Percentiles rank a stretch among this genome's conserved stretches.
Evolutionary conservation across 2,113 vertebrate genomes (phyloP).

Genomic region (Paracanthobrama guichenoti): DNA sequence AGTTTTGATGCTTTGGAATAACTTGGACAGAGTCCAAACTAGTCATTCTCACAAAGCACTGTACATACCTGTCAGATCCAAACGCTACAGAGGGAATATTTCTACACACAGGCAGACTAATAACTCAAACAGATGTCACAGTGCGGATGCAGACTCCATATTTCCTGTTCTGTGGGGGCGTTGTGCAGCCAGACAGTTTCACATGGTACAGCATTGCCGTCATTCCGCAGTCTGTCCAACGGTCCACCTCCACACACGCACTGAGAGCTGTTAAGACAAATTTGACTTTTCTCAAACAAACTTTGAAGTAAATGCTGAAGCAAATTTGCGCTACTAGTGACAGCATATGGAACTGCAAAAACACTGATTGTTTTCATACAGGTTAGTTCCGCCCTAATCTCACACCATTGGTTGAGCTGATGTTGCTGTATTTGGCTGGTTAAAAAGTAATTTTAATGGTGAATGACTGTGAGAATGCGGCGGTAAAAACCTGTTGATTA

Average conservation of each 20-base stretch:
- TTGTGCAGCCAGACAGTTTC: slow-evolving; percentile 36
- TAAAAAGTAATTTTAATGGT: too few species aligned
- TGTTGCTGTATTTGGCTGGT: neutral
- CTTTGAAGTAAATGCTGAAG: neutral
- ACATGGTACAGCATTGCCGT: neutral
- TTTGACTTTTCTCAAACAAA: neutral
- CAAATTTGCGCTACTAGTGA: neutral
- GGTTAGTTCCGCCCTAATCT: neutral
- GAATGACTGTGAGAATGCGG: too few species aligned
- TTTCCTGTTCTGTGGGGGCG: slow-evolving; percentile 68
- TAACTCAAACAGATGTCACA: slow-evolving; percentile 73
- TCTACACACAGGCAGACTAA: slow-evolving; percentile 43
- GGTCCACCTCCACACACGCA: neutral
- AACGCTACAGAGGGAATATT: slow-evolving; percentile 26
- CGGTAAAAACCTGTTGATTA: too few species aligned
- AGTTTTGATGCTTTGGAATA: neutral
- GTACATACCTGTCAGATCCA: slow-evolving; percentile 40
- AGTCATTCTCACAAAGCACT: neutral
- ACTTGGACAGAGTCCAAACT: neutral
- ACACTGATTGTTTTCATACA: neutral
- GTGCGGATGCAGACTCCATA: slow-evolving; percentile 69
- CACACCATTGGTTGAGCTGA: neutral
- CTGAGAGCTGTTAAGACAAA: neutral
- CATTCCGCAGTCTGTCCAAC: neutral
- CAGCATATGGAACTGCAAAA: neutral